Evolutionary conservation across 2,888 invertebrate genomes (phyloP).

Genomic region (Mimumesa dahlbomi): DNA sequence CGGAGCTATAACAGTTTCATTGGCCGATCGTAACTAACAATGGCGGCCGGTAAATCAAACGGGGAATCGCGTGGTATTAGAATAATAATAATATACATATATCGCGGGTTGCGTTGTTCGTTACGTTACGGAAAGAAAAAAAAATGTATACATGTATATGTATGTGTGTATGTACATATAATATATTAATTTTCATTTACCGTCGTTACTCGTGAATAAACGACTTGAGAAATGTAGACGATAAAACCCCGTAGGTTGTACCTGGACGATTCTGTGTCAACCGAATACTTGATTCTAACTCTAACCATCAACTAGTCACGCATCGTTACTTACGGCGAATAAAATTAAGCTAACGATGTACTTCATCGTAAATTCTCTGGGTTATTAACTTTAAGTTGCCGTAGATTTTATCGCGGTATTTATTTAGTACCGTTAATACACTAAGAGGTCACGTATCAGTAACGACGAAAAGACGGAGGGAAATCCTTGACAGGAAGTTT

Average conservation of each 20-base stretch:
- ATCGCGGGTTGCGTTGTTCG: no score
- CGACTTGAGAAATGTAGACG: conserved; percentile 5
- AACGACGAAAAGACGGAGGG: conserved; percentile 17
- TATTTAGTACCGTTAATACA: conserved; percentile 57
- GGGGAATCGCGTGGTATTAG: no score
- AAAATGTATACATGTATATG: background rate
- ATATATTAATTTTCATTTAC: conserved; percentile 15
- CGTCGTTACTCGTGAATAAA: background rate
- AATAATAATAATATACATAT: no score
- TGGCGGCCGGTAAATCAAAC: no score
- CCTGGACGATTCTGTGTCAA: conserved; percentile 43
- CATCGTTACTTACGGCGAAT: conserved; percentile 60
- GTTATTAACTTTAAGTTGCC: conserved; percentile 57
- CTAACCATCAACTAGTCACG: conserved; percentile 56
- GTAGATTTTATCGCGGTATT: conserved; percentile 54
- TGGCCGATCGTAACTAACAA: no score
- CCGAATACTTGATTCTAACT: conserved; percentile 38
- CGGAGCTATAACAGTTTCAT: no score
- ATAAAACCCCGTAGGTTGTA: conserved; percentile 21
- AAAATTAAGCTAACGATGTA: conserved; percentile 60
- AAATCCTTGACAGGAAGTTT: conserved; percentile 22
- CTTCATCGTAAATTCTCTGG: conserved; percentile 56
- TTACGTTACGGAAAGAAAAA: background rate
- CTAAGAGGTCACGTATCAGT: conserved; percentile 32
- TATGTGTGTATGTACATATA: no score